phyloP scores from a whole-genome alignment of 64 coral and sea anemone species.

The Dendrophyllia cribrosa region DNA sequence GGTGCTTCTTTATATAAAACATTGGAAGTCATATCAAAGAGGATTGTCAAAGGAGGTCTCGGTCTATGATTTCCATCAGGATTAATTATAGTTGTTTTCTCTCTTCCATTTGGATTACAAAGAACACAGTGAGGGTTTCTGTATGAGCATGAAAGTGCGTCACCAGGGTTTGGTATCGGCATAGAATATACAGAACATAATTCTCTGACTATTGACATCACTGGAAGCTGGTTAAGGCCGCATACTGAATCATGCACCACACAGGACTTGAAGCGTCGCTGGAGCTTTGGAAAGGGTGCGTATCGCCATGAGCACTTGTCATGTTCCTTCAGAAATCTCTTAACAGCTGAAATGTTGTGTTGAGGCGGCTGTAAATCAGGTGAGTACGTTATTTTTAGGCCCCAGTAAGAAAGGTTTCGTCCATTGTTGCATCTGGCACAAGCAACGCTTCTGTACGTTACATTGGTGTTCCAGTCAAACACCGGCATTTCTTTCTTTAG shows the following conservation, averaged over 20 bases:
- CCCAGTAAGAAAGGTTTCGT: neutral
- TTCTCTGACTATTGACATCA: neutral
- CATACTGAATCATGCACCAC: neutral
- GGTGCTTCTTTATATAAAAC: neutral
- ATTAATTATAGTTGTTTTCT: neutral
- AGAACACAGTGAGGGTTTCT: constrained; percentile 35
- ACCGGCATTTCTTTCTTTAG: neutral
- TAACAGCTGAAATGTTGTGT: neutral
- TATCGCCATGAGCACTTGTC: neutral
- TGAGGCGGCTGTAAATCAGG: neutral
- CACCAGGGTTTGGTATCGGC: neutral
- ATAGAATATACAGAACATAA: constrained; percentile 28
- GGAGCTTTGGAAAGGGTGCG: neutral
- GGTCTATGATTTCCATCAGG: neutral
- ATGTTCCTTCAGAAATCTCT: neutral
- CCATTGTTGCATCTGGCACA: neutral
- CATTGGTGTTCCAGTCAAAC: neutral
- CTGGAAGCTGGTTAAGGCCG: neutral
- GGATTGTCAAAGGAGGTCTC: neutral
- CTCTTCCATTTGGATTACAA: neutral
- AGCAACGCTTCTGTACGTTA: constrained; percentile 7
- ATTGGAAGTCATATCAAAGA: constrained; percentile 9
- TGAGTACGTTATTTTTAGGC: neutral
- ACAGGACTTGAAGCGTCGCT: neutral
- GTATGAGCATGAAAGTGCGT: neutral